Conservation (phyloP, 2,113 vertebrate species). For the Microcebus griseorufus region DNA sequence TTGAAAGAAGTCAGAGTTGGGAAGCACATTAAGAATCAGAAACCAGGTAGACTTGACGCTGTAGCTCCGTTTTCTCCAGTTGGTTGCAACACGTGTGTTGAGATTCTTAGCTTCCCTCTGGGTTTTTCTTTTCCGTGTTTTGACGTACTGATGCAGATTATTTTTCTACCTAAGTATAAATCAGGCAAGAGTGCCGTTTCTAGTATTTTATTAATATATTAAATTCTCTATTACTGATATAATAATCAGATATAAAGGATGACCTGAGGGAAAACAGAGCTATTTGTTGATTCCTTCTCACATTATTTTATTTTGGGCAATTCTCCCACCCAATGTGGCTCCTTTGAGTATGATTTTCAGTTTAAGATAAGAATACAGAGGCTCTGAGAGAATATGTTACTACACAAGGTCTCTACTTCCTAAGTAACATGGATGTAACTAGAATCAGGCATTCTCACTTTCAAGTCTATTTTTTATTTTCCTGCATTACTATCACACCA, state of each 20-base stretch:
- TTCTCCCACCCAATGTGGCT: background rate
- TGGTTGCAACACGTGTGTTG: background rate
- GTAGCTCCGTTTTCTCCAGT: background rate
- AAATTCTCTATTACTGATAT: background rate
- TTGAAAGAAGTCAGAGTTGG: background rate
- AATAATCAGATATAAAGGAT: background rate
- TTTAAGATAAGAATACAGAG: background rate
- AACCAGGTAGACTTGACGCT: background rate
- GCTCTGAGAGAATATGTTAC: background rate
- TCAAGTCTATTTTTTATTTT: background rate
- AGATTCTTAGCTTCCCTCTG: background rate
- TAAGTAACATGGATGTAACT: background rate
- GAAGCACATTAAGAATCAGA: background rate
- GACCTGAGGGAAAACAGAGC: background rate
- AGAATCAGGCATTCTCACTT: background rate
- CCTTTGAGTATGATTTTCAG: background rate
- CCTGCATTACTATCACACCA: fast-evolving
- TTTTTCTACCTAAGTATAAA: background rate
- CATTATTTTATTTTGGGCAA: background rate
- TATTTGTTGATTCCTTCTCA: background rate
- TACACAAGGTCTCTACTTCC: background rate
- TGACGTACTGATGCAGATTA: constrained; percentile 13
- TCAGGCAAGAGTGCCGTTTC: background rate
- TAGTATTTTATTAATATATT: background rate
- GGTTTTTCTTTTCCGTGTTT: background rate